Conservation (phyloP, 2,888 invertebrate species). For the Opisthograptis luteolata region DNA sequence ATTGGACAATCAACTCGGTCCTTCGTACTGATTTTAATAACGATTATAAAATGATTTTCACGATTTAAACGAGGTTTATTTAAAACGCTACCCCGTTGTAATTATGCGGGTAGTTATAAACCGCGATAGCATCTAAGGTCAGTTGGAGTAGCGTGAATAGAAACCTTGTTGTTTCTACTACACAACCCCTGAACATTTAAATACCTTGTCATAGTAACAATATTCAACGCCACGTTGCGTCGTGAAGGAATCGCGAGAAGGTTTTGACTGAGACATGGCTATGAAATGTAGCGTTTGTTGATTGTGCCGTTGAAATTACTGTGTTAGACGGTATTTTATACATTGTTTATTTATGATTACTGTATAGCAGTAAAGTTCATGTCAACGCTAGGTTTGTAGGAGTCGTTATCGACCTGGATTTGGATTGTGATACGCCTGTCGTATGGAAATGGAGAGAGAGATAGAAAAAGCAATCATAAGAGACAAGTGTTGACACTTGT, state of each 20-base stretch:
- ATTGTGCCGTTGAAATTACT: slow-evolving; percentile 26
- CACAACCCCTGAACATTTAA: slow-evolving; percentile 3
- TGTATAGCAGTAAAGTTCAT: slow-evolving; percentile 40
- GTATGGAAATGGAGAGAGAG: too few species aligned
- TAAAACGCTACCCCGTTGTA: slow-evolving; percentile 31
- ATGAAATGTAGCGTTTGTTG: slow-evolving; percentile 1
- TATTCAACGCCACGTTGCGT: neutral
- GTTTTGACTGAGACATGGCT: neutral
- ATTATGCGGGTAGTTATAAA: slow-evolving; percentile 39
- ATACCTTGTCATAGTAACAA: slow-evolving; percentile 8
- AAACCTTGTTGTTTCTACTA: slow-evolving; percentile 26
- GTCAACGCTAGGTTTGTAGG: slow-evolving; percentile 28
- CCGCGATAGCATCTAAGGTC: slow-evolving; percentile 40
- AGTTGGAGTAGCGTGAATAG: slow-evolving; percentile 40
- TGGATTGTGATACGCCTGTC: too few species aligned
- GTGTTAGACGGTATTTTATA: slow-evolving; percentile 39
- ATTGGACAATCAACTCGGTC: too few species aligned
- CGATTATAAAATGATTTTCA: slow-evolving; percentile 14
- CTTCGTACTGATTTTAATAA: neutral
- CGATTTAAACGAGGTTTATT: slow-evolving; percentile 20
- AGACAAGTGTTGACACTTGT: too few species aligned
- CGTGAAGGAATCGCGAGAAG: neutral
- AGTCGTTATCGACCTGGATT: slow-evolving; percentile 2
- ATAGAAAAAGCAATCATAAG: too few species aligned
- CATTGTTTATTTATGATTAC: slow-evolving; percentile 51